These are phyloP conservation scores for Echeneis naucrates DNA, from an alignment of 2,797 vertebrate genomes.

Conservation along the genomic window DNA sequence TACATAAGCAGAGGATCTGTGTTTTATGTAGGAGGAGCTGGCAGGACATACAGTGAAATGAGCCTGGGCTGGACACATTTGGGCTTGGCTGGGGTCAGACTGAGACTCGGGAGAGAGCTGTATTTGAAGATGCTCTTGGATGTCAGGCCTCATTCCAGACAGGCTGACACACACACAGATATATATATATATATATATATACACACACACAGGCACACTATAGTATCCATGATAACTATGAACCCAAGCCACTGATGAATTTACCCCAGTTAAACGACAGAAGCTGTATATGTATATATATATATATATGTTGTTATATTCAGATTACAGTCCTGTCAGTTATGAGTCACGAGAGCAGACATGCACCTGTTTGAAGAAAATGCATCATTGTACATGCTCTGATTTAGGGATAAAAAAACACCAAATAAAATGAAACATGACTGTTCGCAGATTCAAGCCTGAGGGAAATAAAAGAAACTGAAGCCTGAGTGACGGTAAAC, in stretches of 20 bases:
- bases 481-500: conserved; percentile 39
- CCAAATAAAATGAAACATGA: conserved; percentile 52
- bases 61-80: conserved; percentile 36
- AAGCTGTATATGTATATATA: too few relatives aligned
- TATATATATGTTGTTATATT: too few relatives aligned
- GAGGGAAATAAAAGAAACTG: conserved; percentile 45
- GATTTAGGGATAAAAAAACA: conserved; percentile 34
- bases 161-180: conserved; percentile 2
- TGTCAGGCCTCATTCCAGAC: conserved; percentile 20
- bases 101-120: conserved; percentile 33
- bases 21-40: conserved; percentile 59
- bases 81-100: conserved; percentile 52
- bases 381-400: conserved; percentile 48
- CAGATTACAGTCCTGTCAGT: conserved; percentile 66
- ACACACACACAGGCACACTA: too few relatives aligned
- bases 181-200: too few relatives aligned
- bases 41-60: conserved; percentile 41
- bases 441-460: conserved; percentile 40
- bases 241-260: conserved; percentile 9
- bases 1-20: conserved; percentile 54
- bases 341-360: conserved; percentile 38
- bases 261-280: conserved; percentile 37
- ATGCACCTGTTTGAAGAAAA: conserved; percentile 55
- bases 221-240: too few relatives aligned
- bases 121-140: conserved; percentile 40